Evolutionary conservation across 2,888 invertebrate species (phyloP), one percentile per base, ranked within the genome.

Genomic region (Cantharis rustica): DNA sequence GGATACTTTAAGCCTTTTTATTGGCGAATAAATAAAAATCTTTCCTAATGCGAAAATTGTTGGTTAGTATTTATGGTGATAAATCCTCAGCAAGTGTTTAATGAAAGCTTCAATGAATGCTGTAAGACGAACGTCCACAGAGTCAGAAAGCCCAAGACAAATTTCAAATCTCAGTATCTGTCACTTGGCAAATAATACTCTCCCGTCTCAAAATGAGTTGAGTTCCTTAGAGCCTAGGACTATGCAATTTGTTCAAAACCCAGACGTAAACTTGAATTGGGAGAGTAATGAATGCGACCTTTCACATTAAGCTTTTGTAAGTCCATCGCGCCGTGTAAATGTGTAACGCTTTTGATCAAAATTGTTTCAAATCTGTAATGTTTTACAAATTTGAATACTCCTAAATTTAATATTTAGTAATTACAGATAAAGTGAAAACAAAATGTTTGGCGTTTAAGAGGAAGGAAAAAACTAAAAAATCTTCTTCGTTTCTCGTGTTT

Each of bases 161-260:
- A 74, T 74, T 74, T 74, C 63, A 69, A 74, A 74, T 74, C 74
- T 74, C 74, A 64, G 74, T 74, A 70, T 74, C 74, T 74, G 74
- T 74, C 74, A 74, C 74, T 74, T 74, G 23, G 61, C 70, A 74
- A 74, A 74, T 74, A 74, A 74, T 69, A 70, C 69, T 69, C 74
- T 74, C 69, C 74, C 69, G 74, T 64, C 69, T 63, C 74, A 74
- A 74, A 74, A 74, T 74, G 74, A 74, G 64, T 63, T 20, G 74
- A 69, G 74, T 74, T 74, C 69, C 74, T 74, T 74, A 69, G 74
- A 69, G 69, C 63, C 64, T 70, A 74, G 74, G 64, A 64, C 74
- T 64, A 64, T 69, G 74, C 73, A 73, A 73, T 73, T 73, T 73
- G 73, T 74, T 69, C 26, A 70, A 73, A 73, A 70, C 61, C 70